These are phyloP conservation scores for Hylaea fasciaria DNA, from an alignment of 2,888 invertebrate genomes.

Conservation along the genomic window DNA sequence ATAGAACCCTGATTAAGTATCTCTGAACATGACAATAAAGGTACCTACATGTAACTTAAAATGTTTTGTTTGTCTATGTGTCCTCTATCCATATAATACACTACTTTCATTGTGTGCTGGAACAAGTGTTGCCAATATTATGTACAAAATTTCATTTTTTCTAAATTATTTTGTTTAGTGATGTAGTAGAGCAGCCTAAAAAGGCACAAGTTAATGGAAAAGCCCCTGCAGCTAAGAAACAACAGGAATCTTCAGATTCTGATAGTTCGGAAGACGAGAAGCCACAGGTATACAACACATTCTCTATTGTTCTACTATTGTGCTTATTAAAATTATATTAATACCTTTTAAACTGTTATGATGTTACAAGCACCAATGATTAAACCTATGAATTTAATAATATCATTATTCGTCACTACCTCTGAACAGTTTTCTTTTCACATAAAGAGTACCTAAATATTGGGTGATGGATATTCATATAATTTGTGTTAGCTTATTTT, in stretches of 20 bases:
- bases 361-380: conserved; percentile 59
- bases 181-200: conserved; percentile 58
- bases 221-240: conserved; percentile 58
- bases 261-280: conserved; percentile 75
- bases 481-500: neutral
- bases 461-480: neutral
- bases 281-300: conserved; percentile 49
- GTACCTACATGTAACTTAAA: too few relatives aligned
- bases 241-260: conserved; percentile 63
- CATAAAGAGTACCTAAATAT: too few relatives aligned
- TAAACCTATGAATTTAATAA: conserved; percentile 38
- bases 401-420: conserved; percentile 72
- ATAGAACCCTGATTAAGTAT: too few relatives aligned
- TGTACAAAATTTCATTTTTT: too few relatives aligned
- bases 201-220: conserved; percentile 67
- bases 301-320: neutral
- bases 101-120: too few relatives aligned
- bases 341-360: conserved; percentile 45
- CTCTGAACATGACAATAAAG: too few relatives aligned
- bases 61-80: too few relatives aligned
- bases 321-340: too few relatives aligned
- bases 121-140: too few relatives aligned
- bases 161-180: conserved; percentile 56
- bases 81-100: too few relatives aligned
- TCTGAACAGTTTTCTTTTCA: conserved; percentile 50